phyloP scores from a whole-genome alignment of 2,888 invertebrate species.

The Erebia ligea region DNA sequence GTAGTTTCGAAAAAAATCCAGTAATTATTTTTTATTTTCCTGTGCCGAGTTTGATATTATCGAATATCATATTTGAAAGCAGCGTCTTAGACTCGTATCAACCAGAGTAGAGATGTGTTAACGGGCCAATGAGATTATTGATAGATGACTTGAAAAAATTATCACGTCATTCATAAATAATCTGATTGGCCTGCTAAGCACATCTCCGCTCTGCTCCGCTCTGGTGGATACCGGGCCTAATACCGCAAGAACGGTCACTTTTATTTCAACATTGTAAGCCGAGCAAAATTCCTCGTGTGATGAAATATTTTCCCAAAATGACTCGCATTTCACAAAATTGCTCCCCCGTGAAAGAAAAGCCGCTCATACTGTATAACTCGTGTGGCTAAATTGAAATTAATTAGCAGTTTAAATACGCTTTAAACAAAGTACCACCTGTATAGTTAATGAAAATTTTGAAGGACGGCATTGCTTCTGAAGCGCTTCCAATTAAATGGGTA shows the following conservation, averaged over 20 bases:
- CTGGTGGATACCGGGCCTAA: too few relatives aligned
- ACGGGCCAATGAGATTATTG: too few relatives aligned
- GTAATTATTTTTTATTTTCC: too few relatives aligned
- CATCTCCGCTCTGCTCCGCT: too few relatives aligned
- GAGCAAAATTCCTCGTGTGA: constrained; percentile 37
- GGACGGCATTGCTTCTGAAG: neutral
- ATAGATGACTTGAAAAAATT: too few relatives aligned
- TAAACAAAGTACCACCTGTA: constrained; percentile 11
- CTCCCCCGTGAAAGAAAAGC: constrained; percentile 25
- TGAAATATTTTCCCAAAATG: constrained; percentile 36
- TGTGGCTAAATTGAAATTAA: constrained; percentile 34
- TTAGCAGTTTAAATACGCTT: constrained; percentile 25
- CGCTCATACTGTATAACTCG: constrained; percentile 14
- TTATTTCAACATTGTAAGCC: constrained; percentile 21
- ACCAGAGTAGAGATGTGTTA: too few relatives aligned
- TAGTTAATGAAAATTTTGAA: constrained; percentile 11
- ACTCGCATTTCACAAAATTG: constrained; percentile 36
- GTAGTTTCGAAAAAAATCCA: too few relatives aligned
- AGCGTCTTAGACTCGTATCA: neutral
- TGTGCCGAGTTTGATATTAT: neutral
- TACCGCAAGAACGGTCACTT: neutral
- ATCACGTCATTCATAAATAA: too few relatives aligned
- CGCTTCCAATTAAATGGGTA: neutral
- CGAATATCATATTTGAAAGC: neutral
- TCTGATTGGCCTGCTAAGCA: too few relatives aligned